These are phyloP conservation scores for Prunella fulvescens DNA, from an alignment of 2,113 vertebrate genomes.

Conservation along the genomic window DNA sequence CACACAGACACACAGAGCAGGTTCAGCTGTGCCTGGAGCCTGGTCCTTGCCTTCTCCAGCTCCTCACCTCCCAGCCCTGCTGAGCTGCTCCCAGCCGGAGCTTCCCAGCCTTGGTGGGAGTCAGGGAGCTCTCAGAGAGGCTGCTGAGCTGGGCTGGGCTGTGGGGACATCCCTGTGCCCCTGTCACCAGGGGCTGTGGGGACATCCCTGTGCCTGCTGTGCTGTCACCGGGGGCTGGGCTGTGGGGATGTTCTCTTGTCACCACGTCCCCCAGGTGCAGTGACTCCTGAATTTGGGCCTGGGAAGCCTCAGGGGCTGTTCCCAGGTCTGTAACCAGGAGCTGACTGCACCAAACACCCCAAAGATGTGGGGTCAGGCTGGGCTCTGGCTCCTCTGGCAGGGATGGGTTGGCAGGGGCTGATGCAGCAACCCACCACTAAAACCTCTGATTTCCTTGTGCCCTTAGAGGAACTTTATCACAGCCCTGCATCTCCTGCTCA, in stretches of 20 bases:
- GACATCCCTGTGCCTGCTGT: neutral
- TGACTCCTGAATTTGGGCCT: neutral
- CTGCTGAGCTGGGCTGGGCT: neutral
- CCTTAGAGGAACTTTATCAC: neutral
- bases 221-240: neutral
- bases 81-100: neutral
- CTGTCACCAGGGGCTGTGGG: neutral
- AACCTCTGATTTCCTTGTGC: neutral
- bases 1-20: neutral
- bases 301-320: neutral
- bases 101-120: neutral
- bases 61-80: neutral
- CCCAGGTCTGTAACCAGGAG: neutral
- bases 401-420: neutral
- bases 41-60: neutral
- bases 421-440: neutral
- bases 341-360: neutral
- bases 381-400: neutral
- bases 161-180: neutral
- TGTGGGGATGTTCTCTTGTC: neutral
- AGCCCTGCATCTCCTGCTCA: neutral
- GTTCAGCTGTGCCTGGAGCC: neutral
- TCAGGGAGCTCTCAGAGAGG: neutral
- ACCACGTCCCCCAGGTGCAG: too few relatives aligned
- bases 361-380: accelerated